These are phyloP conservation scores for Antheraea mylitta DNA, from an alignment of 1,140 invertebrate genomes.

Conservation along the genomic window DNA sequence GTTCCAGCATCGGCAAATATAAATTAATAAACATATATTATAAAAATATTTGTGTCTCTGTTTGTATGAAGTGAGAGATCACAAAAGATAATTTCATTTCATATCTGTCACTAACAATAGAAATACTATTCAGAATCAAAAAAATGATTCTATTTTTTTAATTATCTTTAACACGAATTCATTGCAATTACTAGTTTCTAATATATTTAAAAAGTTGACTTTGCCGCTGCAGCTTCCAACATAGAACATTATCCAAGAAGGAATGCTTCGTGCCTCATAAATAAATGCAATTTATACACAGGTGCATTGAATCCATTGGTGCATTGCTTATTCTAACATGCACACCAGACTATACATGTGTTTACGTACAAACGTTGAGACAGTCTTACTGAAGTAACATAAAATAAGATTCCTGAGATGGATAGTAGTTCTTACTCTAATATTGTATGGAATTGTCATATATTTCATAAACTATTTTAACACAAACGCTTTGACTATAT, in stretches of 20 bases:
- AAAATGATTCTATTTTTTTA: too few species aligned
- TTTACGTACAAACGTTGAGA: neutral
- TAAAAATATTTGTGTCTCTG: too few species aligned
- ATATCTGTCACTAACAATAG: too few species aligned
- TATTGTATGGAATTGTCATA: neutral
- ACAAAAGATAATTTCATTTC: too few species aligned
- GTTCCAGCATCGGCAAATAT: too few species aligned
- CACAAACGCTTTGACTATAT: too few species aligned
- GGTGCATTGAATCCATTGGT: constrained; percentile 53
- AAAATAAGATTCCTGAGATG: neutral
- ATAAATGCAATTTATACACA: constrained; percentile 56
- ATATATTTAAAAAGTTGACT: neutral
- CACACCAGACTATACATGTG: constrained; percentile 4
- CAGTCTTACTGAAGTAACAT: neutral
- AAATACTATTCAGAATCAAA: too few species aligned
- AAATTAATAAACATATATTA: too few species aligned
- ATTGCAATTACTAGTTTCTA: too few species aligned
- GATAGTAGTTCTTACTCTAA: neutral
- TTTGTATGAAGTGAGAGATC: too few species aligned
- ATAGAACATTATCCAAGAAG: constrained; percentile 22
- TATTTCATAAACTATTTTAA: neutral
- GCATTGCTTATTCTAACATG: constrained; percentile 39
- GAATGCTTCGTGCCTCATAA: constrained; percentile 44
- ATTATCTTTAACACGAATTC: too few species aligned
- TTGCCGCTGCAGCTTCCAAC: constrained; percentile 20